Base-by-base conservation (phyloP, 1,140 invertebrate species). In the Solen grandis region DNA sequence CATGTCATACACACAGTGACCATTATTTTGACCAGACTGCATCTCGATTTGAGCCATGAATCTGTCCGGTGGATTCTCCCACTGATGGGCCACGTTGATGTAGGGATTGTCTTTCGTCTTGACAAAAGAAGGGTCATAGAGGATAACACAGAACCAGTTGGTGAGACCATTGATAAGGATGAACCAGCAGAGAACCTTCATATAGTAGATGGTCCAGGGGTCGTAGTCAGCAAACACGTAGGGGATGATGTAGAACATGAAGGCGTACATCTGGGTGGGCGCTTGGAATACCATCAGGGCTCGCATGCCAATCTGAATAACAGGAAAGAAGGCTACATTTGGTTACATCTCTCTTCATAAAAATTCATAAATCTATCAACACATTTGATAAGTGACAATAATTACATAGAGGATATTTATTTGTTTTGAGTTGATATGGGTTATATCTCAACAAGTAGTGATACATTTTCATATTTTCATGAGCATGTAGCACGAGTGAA, bases 131-230 rank as follows among this genome's bases (percentile, higher is more conserved):
- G 81, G 73, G 22, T 62, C 62, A 60, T 84, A 86, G 3, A 82
- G 69, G 35, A 86, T 85, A n/a, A 83, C 75, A 65, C 85, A 86
- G 22, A 86, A 57, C 84, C 85, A 88, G 66, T 88, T 86, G 52
- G 80, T 78, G 16, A 82, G 8, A 22, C 68, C 76, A 76, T 84
- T 83, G 13, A 79, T 31, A n/a, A 76, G 81, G 0, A 85, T 8
- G 62, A 85, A 85, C 36, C 73, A 79, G 19, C 52, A 68, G 5
- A 84, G 65, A 8, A 86, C 84, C 35, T 83, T 83, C 52, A 86
- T 75, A 46, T 82, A 86, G 57, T 87, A 85, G 46, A 80, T 75
- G 3, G 66, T 72, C 81, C 78, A 82, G 0, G 81, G 79, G 33
- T 77, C 65, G 38, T 73, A 83, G 46, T 83, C 81, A 13, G 52